Evolutionary conservation across 1,140 invertebrate species (phyloP).

Genomic region (Drosophila erecta): DNA sequence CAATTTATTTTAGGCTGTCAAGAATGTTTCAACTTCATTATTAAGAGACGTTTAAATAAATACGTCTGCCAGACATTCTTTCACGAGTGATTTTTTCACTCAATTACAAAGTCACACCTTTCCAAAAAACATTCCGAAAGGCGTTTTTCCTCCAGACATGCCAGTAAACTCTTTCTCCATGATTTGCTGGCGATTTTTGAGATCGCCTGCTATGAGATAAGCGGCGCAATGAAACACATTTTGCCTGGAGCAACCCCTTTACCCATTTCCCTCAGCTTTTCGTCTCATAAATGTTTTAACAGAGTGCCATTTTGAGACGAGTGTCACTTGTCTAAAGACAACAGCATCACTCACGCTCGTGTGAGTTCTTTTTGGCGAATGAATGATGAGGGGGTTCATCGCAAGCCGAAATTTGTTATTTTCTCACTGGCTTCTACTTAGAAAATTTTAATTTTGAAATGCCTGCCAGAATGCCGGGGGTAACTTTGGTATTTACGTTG

Average conservation of each 20-base stretch:
- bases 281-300: conserved; percentile 64
- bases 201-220: background rate
- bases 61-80: background rate
- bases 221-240: conserved; percentile 7
- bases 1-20: background rate
- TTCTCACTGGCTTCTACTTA: conserved; percentile 23
- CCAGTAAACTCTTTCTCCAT: conserved; percentile 18
- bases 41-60: background rate
- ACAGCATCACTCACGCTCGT: conserved; percentile 25
- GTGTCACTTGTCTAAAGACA: conserved; percentile 58
- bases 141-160: background rate
- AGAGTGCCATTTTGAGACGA: conserved; percentile 47
- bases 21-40: background rate
- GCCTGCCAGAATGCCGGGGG: conserved; percentile 2
- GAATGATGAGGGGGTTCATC: too few species aligned
- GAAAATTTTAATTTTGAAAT: conserved; percentile 73
- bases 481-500: conserved; percentile 29
- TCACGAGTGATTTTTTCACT: background rate
- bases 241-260: conserved; percentile 22
- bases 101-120: conserved; percentile 8
- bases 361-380: conserved; percentile 15
- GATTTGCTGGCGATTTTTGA: conserved; percentile 15
- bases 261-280: background rate
- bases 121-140: conserved; percentile 5
- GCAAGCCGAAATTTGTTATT: conserved; percentile 8